A percentile compares a stretch with the other conserved stretches of the same genome.
Evolutionary conservation across 1,140 invertebrate species (phyloP).

Genomic region (Eufriesea mexicana): DNA sequence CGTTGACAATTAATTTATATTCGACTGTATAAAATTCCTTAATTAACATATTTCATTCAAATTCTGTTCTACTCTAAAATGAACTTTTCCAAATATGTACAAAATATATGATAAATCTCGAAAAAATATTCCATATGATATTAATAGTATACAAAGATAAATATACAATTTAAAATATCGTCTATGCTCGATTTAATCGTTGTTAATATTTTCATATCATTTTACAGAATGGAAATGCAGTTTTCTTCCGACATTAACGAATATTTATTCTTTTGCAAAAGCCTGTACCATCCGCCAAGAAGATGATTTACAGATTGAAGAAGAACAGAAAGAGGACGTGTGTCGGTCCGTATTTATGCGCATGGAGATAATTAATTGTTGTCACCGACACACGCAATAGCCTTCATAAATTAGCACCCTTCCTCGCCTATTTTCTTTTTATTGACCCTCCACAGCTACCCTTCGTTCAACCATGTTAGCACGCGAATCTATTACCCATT

Average conservation of each 20-base stretch:
- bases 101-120: background rate
- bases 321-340: constrained; percentile 32
- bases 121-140: background rate
- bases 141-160: background rate
- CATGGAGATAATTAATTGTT: constrained; percentile 68
- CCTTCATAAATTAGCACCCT: constrained; percentile 67
- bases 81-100: too few relatives aligned
- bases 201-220: background rate
- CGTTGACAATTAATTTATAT: too few relatives aligned
- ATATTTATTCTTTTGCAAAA: background rate
- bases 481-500: constrained; percentile 46
- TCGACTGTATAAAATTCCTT: too few relatives aligned
- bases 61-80: background rate
- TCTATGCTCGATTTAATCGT: too few relatives aligned
- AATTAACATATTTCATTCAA: background rate
- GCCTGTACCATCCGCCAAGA: background rate
- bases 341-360: constrained; percentile 30
- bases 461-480: constrained; percentile 37
- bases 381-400: constrained; percentile 63
- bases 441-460: background rate
- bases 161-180: background rate
- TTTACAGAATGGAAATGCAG: too few relatives aligned
- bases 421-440: constrained; percentile 28
- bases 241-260: background rate
- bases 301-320: background rate